Percentiles rank a stretch among this genome's conserved stretches.
These are phyloP conservation scores for Aphaenogaster floridana DNA, from an alignment of 1,140 invertebrate genomes.

Conservation along the genomic window DNA sequence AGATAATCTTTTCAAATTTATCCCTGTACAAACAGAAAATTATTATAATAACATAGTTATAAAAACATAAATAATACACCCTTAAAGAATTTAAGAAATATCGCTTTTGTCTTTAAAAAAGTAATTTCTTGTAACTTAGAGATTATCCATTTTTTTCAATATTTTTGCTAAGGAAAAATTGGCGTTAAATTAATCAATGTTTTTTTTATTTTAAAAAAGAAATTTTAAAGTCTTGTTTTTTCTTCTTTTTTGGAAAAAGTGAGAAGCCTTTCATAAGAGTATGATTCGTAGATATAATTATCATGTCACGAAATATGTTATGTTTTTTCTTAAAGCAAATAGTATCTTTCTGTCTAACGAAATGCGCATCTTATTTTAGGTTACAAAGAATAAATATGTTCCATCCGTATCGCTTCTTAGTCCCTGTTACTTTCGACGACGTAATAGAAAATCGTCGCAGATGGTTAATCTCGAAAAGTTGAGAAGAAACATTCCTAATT, in stretches of 20 bases:
- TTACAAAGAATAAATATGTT: constrained; percentile 40
- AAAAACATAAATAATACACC: background rate
- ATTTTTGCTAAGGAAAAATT: background rate
- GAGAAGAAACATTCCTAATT: background rate
- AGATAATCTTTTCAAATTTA: background rate
- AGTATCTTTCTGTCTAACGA: constrained; percentile 39
- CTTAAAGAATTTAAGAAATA: background rate
- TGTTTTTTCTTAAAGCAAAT: constrained; percentile 63
- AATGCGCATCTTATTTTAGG: constrained; percentile 7
- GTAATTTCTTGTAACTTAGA: background rate
- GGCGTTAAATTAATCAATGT: background rate
- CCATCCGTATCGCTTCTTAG: background rate
- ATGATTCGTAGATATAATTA: background rate
- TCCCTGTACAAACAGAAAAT: background rate
- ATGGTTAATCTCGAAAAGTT: background rate
- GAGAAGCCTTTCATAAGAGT: background rate
- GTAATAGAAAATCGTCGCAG: background rate
- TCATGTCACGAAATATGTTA: constrained; percentile 14
- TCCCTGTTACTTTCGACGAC: background rate
- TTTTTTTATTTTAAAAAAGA: background rate
- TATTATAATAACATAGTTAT: background rate
- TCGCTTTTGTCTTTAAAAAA: background rate
- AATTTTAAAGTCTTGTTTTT: background rate
- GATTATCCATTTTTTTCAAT: background rate
- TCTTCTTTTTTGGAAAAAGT: background rate